Evolutionary conservation across 2,113 vertebrate species (phyloP), one percentile per base, ranked within the genome.

Genomic region (Prochilodus magdalenae): DNA sequence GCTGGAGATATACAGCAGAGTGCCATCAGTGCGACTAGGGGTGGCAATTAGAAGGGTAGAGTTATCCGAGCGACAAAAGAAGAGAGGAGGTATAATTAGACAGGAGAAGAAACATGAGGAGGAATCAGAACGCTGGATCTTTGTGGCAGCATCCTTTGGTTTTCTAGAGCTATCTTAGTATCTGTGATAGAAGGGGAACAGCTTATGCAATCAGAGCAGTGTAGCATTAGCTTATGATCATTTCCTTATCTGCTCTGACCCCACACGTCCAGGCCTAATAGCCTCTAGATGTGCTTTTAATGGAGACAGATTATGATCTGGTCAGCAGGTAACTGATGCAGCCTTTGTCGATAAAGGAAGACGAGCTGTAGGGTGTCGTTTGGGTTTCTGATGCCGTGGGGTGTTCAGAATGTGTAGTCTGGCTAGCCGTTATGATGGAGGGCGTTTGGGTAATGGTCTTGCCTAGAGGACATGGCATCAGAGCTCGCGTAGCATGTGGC

Each of bases 271-370:
- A 3, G 51, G 24, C 24, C 72, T 75, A 47, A 75, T 59, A n/a
- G 73, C 33, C 30, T 82, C 51, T 40, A 40, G 36, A 75, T 82
- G 80, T 75, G 33, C 27, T 59, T 75, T 75, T 75, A 82, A 82
- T 75, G 49, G 63, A 59, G 80, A 75, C 11, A 14, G 30, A 59
- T 82, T 59, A 75, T 18, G 12, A 22, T 40, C 60, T n/a, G 53
- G 33, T 30, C 79, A 67, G 72, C 63, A 44, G 72, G 80, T 67
- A 67, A 74, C 62, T 66, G 29, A 47, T 74, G 47, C 44, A 22
- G 29, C 16, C 66, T 60, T 72, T 49, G 5, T 44, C 40, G 62
- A 29, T 40, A 75, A 63, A 51, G n/a, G 47, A 40, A 24, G 57
- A 26, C 6, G 20, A 51, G 36, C 72, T 67, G 27, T 60, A 44